These are phyloP conservation scores for Agapostemon virescens DNA, from an alignment of 2,888 invertebrate species.

Conservation along the genomic window DNA sequence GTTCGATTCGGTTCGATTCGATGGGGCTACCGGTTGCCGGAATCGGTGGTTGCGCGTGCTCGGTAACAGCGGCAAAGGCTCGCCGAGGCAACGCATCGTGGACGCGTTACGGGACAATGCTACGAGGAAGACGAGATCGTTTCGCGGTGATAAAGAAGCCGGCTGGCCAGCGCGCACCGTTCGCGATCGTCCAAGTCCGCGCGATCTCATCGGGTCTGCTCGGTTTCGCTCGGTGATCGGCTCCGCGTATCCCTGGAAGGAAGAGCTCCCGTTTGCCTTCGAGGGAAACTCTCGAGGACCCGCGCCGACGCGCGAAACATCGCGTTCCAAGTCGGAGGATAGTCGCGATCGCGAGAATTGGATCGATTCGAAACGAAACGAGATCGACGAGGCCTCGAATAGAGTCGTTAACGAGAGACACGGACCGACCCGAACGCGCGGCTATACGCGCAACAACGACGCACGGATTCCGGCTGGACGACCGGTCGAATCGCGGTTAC, in stretches of 20 bases:
- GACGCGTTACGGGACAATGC: slow-evolving; percentile 67
- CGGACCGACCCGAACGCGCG: too few species aligned
- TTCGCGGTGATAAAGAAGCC: slow-evolving; percentile 56
- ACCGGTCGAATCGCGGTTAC: too few species aligned
- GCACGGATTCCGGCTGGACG: too few species aligned
- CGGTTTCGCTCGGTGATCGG: neutral
- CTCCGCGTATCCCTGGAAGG: slow-evolving; percentile 1
- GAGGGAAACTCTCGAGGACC: neutral
- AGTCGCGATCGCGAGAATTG: too few species aligned
- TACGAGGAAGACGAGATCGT: slow-evolving; percentile 68
- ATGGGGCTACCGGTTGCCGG: neutral
- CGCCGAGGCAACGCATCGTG: slow-evolving; percentile 57
- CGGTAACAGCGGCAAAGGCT: slow-evolving; percentile 30
- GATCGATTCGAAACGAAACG: too few species aligned
- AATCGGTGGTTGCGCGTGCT: slow-evolving; percentile 18
- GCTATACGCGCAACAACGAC: too few species aligned
- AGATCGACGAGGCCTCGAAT: too few species aligned
- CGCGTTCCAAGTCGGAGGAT: too few species aligned
- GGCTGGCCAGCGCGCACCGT: neutral
- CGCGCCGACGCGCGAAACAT: neutral
- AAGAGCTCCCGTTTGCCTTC: slow-evolving; percentile 2
- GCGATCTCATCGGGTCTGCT: slow-evolving; percentile 27
- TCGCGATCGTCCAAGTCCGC: slow-evolving; percentile 26
- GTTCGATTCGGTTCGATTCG: neutral
- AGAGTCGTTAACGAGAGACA: too few species aligned